phyloP scores from a whole-genome alignment of 2,113 vertebrate genomes.

The Ondatra zibethicus region DNA sequence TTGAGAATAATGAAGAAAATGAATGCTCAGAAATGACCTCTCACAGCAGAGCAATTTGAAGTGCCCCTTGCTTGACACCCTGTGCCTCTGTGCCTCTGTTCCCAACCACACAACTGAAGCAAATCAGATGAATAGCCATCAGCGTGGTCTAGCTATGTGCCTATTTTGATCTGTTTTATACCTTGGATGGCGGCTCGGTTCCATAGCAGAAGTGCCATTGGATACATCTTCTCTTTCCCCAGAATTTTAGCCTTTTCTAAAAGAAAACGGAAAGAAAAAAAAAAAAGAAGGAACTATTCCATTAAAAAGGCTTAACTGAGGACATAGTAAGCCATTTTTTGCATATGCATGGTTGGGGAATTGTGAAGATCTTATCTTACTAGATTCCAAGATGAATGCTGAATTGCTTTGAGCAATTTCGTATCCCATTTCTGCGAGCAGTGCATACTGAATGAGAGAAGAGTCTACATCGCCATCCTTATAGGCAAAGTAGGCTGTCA shows the following conservation, averaged over 20 bases:
- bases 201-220: conserved; percentile 83
- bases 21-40: conserved; percentile 47
- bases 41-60: background rate
- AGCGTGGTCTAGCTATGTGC: background rate
- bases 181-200: conserved; percentile 84
- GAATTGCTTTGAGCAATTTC: conserved; percentile 86
- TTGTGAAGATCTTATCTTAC: conserved; percentile 79
- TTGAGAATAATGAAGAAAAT: conserved; percentile 51
- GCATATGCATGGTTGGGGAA: conserved; percentile 36
- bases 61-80: background rate
- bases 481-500: conserved; percentile 84
- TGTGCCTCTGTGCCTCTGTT: background rate
- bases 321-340: conserved; percentile 34
- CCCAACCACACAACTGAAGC: background rate
- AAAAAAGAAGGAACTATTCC: background rate
- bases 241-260: conserved; percentile 81
- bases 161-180: conserved; percentile 72
- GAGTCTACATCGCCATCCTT: conserved; percentile 82
- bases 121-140: conserved; percentile 14
- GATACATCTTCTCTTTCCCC: conserved; percentile 80
- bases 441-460: conserved; percentile 83
- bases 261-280: background rate
- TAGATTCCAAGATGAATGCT: conserved; percentile 86
- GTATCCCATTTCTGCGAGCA: conserved; percentile 86
- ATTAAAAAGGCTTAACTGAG: conserved; percentile 60